Base-by-base conservation (phyloP, 2,113 vertebrate species). In the Heliornis fulica region DNA sequence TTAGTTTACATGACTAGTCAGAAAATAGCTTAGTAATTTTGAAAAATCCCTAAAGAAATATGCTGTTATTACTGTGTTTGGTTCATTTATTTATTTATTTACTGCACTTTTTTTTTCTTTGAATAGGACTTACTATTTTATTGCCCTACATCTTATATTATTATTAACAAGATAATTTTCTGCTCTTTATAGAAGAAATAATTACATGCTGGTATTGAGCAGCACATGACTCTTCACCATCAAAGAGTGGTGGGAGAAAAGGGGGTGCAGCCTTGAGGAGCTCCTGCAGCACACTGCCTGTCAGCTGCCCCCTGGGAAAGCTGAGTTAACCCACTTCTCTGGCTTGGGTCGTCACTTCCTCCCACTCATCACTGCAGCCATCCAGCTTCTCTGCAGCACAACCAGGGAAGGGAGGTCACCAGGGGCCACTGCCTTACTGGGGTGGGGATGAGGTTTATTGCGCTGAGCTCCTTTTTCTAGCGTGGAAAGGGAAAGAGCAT, bases 251-350 rank as follows among this genome's bases (percentile, higher is more conserved):
- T 1, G 17, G 65, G 69, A 74, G 64, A 53, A 51, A 81, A 15
- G 1, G 2, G 22, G 3, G 41, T 4, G 15, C n/a, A 40, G 43
- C 38, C 3, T 1, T 5, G 65, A 10, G 3, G 23, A 64, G 61
- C 41, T 21, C 66, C 56, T 4, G n/a, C 21, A 43, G 60, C 75
- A 10, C 1, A 1, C 11, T 0, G 0, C 19, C 23, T 16, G 5
- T 12, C 66, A 1, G 51, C 63, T 28, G 0, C 11, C 26, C 41
- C 75, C 53, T 8, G 43, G 63, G 45, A 82, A 75, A 90, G 78
- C 74, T 41, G 60, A 43, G 59, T n/a, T 66, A 87, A 82, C 56
- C 82, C 51, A 10, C 38, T 38, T 25, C 41, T 3, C 46, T 5
- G 20, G 61, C 21, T 26, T 85, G 74, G 69, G 64, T 81, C n/a